Base-by-base conservation (phyloP, 2,888 invertebrate genomes). In the Mythimna impura region DNA sequence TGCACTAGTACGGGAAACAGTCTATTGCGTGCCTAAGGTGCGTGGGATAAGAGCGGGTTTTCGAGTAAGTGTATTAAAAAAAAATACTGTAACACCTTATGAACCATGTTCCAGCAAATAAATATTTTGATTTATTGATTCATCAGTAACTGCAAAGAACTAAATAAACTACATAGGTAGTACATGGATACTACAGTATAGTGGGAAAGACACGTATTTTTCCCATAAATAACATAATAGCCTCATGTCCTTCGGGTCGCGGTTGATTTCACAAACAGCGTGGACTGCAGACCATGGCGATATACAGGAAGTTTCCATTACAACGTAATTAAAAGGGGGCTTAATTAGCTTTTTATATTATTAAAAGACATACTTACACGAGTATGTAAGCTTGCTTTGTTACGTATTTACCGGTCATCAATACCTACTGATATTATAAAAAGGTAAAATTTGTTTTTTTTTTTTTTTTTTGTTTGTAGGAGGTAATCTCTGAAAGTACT, bases 181-280 rank as follows among this genome's bases (percentile, higher is more conserved):
- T 30, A n/a, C 6, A n/a, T 8, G 12, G 1, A 10, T 36, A 30
- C 36, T 47, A 36, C 12, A 36, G 1, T 55, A 64, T 66, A 69
- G 6, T 66, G 43, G 22, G 43, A 80, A 81, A 67, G 34, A 70
- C 36, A 17, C 7, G 63, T 81, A 83, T 84, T 86, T 86, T 82
- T 68, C 76, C 86, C 84, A 87, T 87, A 90, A 76, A 89, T 86
- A 87, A 77, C 82, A 83, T 85, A 86, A 77, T 80, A 80, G 84
- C 86, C 81, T 75, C 75, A 64, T 80, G 88, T 88, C 89, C 90
- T 89, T 91, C 89, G 64, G 80, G 89, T 91, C 88, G 75, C 91
- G 92, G 87, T 90, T 93, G 85, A 93, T 91, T 92, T 87, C 89
- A 90, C 91, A 89, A 90, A 86, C 82, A 88, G 86, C 86, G 87